These are phyloP conservation scores for Lepidurus arcticus DNA, from an alignment of 1,140 invertebrate species.

Conservation along the genomic window DNA sequence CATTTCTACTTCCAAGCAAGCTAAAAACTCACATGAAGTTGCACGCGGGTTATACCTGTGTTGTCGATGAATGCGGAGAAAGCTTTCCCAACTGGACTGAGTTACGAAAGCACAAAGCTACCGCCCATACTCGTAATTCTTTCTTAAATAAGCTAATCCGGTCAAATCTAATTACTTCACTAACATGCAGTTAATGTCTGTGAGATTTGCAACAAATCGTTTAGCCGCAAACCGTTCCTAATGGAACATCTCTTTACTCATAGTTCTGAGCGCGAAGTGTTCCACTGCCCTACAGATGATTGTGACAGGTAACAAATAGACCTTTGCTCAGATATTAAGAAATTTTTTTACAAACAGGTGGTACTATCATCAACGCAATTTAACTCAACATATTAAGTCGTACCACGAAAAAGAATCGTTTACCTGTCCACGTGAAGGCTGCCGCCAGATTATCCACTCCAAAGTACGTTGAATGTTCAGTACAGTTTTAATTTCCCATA, in stretches of 20 bases:
- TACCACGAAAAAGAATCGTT: constrained; percentile 23
- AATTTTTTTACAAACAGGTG: constrained; percentile 20
- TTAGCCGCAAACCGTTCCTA: neutral
- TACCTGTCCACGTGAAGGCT: constrained; percentile 25
- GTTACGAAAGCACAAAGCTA: constrained; percentile 27
- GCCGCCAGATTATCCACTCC: constrained; percentile 26
- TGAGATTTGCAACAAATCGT: constrained; percentile 17
- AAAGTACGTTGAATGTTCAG: constrained; percentile 13
- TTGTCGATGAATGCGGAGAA: constrained; percentile 18
- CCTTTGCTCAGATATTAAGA: neutral
- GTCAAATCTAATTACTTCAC: constrained; percentile 6
- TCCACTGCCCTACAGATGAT: constrained; percentile 26
- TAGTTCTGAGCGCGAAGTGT: constrained; percentile 23
- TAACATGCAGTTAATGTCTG: constrained; percentile 1
- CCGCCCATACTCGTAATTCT: constrained; percentile 24
- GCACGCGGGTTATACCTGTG: constrained; percentile 28
- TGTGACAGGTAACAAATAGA: constrained; percentile 26
- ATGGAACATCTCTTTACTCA: constrained; percentile 27
- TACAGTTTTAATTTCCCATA: neutral
- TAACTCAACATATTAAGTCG: constrained; percentile 22
- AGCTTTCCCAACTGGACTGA: constrained; percentile 25
- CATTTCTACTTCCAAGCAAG: constrained; percentile 30
- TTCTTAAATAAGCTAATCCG: neutral
- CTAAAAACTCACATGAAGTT: constrained; percentile 30
- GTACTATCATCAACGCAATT: constrained; percentile 25